Conservation (phyloP, 2,113 vertebrate genomes). For the Myiopsitta monachus region DNA sequence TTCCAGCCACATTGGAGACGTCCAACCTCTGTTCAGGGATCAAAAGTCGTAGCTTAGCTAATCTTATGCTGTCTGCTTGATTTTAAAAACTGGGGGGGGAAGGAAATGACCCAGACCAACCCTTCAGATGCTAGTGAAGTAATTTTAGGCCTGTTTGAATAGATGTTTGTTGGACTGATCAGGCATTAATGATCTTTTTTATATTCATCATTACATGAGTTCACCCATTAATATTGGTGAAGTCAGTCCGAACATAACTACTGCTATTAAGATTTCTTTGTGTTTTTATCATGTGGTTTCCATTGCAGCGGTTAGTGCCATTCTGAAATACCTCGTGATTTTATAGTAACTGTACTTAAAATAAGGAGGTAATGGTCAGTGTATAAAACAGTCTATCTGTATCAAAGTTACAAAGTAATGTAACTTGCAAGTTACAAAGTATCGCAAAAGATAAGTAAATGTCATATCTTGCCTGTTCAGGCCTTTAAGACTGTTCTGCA, state of each 20-base stretch:
- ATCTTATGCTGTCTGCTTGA: neutral
- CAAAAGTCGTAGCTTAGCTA: neutral
- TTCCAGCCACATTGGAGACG: rapidly evolving
- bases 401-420: neutral
- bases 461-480: neutral
- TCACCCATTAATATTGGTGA: neutral
- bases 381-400: neutral
- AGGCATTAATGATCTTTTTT: neutral
- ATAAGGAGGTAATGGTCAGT: neutral
- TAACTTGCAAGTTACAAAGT: neutral
- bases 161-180: neutral
- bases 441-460: neutral
- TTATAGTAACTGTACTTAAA: neutral
- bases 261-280: neutral
- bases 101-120: neutral
- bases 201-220: neutral
- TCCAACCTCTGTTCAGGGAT: neutral
- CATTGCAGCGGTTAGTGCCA: neutral
- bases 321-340: neutral
- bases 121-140: neutral
- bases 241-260: neutral
- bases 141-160: neutral
- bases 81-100: neutral
- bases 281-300: neutral
- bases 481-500: neutral